Evolutionary conservation across 2,113 vertebrate species (phyloP).

Genomic region (Acanthisitta chloris): DNA sequence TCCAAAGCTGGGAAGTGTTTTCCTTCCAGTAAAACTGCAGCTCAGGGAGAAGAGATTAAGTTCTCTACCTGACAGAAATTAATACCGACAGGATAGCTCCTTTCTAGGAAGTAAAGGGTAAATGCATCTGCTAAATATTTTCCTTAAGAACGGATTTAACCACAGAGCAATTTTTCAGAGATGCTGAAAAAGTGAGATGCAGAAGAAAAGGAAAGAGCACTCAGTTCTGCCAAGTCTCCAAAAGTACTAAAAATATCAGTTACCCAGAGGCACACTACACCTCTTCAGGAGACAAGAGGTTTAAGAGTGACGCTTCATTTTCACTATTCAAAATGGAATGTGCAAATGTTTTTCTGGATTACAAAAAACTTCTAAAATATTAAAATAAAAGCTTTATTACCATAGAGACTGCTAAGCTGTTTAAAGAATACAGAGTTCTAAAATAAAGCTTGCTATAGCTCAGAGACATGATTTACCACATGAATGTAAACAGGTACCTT

Average conservation of each 20-base stretch:
- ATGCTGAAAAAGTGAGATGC: neutral
- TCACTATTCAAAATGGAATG: neutral
- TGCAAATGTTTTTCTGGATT: neutral
- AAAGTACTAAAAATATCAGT: conserved; percentile 1
- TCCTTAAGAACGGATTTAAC: neutral
- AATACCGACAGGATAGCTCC: neutral
- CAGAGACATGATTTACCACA: neutral
- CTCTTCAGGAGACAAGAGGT: neutral
- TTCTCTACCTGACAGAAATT: neutral
- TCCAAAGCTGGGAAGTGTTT: neutral
- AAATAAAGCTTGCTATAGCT: neutral
- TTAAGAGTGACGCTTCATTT: neutral
- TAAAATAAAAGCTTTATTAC: neutral
- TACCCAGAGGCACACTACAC: neutral
- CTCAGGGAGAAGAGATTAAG: neutral
- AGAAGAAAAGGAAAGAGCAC: neutral
- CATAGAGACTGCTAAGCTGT: neutral
- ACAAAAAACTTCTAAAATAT: neutral
- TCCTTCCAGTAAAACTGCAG: neutral
- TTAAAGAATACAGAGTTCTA: neutral
- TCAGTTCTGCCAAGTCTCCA: neutral
- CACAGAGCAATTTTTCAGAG: neutral
- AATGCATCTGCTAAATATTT: neutral
- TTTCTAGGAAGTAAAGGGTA: neutral
- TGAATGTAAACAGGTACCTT: neutral